Conservation (phyloP, 2,113 vertebrate genomes). For the Lutjanus erythropterus region DNA sequence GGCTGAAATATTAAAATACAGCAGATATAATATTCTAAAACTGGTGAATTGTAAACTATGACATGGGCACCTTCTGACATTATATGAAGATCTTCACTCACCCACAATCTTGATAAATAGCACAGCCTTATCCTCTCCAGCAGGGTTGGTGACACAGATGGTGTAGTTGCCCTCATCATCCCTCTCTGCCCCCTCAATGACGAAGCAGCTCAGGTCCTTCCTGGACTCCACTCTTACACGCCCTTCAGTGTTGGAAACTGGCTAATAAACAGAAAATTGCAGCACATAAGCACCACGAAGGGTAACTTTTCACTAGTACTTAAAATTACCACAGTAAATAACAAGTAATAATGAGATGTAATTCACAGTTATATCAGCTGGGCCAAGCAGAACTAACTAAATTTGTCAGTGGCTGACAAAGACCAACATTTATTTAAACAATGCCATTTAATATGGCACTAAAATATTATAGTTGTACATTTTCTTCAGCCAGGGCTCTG, state of each 20-base stretch:
- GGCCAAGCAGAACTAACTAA: too few relatives aligned
- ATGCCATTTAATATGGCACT: too few relatives aligned
- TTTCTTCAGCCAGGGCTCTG: background rate
- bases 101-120: constrained; percentile 90
- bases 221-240: constrained; percentile 85
- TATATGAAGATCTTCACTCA: constrained; percentile 59
- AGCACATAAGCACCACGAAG: background rate
- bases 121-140: constrained; percentile 88
- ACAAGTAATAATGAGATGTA: too few relatives aligned
- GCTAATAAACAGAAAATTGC: constrained; percentile 70
- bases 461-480: background rate
- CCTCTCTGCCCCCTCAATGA: constrained; percentile 91
- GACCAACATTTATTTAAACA: too few relatives aligned
- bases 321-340: background rate
- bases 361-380: too few relatives aligned
- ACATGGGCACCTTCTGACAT: too few relatives aligned
- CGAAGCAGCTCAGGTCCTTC: constrained; percentile 87
- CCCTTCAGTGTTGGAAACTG: constrained; percentile 78
- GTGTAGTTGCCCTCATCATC: constrained; percentile 88
- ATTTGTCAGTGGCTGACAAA: too few relatives aligned
- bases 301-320: background rate
- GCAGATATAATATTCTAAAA: too few relatives aligned
- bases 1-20: background rate
- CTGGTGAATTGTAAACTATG: too few relatives aligned
- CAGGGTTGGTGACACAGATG: constrained; percentile 89